phyloP scores from a whole-genome alignment of 2,113 vertebrate species.

The Paedocypris sp. region DNA sequence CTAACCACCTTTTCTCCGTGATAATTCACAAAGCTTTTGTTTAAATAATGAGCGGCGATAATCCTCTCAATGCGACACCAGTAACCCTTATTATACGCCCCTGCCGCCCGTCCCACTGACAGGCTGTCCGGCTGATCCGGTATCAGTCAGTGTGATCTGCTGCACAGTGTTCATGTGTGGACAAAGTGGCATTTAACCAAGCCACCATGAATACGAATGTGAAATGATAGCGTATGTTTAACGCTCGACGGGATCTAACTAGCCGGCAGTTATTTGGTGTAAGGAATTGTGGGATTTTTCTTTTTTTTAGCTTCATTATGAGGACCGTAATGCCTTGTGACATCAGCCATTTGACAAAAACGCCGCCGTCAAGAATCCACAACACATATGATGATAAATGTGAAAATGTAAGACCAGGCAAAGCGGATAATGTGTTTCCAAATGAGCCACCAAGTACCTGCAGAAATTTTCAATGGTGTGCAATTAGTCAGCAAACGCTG shows the following conservation, averaged over 20 bases:
- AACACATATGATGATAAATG: constrained; percentile 3
- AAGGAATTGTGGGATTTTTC: neutral
- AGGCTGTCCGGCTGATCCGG: constrained; percentile 7
- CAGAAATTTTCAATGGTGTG: constrained; percentile 4
- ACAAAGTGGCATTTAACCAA: constrained; percentile 15
- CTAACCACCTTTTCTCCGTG: neutral
- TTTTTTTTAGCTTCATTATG: neutral
- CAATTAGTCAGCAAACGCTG: constrained; percentile 20
- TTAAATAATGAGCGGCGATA: constrained; percentile 10
- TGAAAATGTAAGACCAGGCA: neutral
- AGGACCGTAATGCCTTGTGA: constrained; percentile 10
- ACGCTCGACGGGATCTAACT: constrained; percentile 1
- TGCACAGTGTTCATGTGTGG: neutral
- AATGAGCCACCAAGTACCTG: constrained; percentile 21
- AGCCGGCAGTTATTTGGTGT: neutral
- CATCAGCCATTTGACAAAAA: neutral
- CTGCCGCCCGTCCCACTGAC: constrained; percentile 1
- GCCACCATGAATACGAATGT: neutral
- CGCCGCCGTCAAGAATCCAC: neutral
- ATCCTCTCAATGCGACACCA: constrained; percentile 15
- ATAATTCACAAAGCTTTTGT: constrained; percentile 23
- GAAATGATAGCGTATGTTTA: constrained; percentile 7
- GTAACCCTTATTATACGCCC: constrained; percentile 20
- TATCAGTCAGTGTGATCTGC: constrained; percentile 19
- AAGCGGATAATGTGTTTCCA: constrained; percentile 5